A percentile compares a stretch with the other conserved stretches of the same genome.
phyloP scores from a whole-genome alignment of 2,888 invertebrate species.

The Ephialtes manifestator region DNA sequence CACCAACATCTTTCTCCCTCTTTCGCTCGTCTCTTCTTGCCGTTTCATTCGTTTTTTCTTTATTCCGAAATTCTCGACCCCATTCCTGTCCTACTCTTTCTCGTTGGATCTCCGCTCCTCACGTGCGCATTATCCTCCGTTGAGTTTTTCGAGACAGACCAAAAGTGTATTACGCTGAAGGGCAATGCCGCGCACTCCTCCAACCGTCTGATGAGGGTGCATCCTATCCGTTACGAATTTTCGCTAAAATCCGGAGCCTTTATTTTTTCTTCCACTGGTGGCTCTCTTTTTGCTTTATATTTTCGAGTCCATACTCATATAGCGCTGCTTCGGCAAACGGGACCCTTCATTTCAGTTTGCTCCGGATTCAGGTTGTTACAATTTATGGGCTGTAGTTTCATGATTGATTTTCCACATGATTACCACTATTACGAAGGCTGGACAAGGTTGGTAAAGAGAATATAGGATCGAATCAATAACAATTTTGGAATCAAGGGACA shows the following conservation, averaged over 20 bases:
- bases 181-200: constrained; percentile 52
- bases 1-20: constrained; percentile 79
- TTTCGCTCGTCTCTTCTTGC: constrained; percentile 48
- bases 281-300: constrained; percentile 37
- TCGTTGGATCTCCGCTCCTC: constrained; percentile 48
- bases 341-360: background rate
- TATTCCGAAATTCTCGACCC: constrained; percentile 54
- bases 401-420: constrained; percentile 2
- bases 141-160: constrained; percentile 43
- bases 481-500: background rate
- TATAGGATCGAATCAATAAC: background rate
- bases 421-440: background rate
- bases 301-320: background rate
- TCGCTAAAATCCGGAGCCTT: constrained; percentile 70
- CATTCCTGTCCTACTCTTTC: constrained; percentile 38
- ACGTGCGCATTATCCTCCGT: constrained; percentile 58
- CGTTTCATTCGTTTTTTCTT: constrained; percentile 56
- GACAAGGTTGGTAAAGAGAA: no score
- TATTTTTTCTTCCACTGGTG: constrained; percentile 19
- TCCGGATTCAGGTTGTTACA: background rate
- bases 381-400: background rate
- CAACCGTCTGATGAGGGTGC: constrained; percentile 76
- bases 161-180: constrained; percentile 63
- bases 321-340: background rate
- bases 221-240: constrained; percentile 80